Base-by-base conservation (phyloP, 2,888 invertebrate genomes). In the Hydropsyche betteni region DNA sequence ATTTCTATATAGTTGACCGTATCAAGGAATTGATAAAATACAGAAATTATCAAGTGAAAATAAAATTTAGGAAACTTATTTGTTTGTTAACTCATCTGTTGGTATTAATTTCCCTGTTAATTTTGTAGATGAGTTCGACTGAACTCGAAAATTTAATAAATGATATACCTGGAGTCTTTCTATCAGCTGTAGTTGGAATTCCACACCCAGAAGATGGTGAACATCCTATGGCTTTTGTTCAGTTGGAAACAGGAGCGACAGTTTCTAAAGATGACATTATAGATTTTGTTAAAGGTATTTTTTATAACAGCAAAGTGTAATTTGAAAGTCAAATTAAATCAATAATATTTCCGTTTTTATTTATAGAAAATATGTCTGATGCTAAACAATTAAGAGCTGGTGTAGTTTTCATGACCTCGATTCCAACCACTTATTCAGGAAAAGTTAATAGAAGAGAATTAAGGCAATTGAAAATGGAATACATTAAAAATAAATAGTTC, bases 1-100 rank as follows among this genome's bases (percentile, higher is more conserved):
- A 87, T 78, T 86, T 85, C 76, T 88, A 82, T 81, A 84, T 86
- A 52, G 84, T 87, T 0, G 89, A 88, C 52, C 83, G 89, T 33
- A 83, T 87, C 5, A 89, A 89, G 79, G 83, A 87, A 78, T 81
- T 89, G 78, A 81, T 89, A 5, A 89, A 88, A 80, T 89, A 86
- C 80, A 85, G 81, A 78, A 85, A 82, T 55, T 83, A 86, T 83
- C 88, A 89, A 81, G 87, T 89, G 80, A 79, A 50, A 52, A 50
- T 10, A n/a, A 34, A 12, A 16, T 0, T 33, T 58, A 44, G 10
- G 4, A 44, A 44, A 8, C 44, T 44, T 44, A 44, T 8, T 2
- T 44, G 12, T n/a, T 75, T 16, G 44, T n/a, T n/a, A n/a, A n/a
- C n/a, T 50, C 36, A 5, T 36, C 10, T 5, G 8, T 38, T 24